These are phyloP conservation scores for Nudaria mundana DNA, from an alignment of 2,888 invertebrate genomes.

Conservation along the genomic window DNA sequence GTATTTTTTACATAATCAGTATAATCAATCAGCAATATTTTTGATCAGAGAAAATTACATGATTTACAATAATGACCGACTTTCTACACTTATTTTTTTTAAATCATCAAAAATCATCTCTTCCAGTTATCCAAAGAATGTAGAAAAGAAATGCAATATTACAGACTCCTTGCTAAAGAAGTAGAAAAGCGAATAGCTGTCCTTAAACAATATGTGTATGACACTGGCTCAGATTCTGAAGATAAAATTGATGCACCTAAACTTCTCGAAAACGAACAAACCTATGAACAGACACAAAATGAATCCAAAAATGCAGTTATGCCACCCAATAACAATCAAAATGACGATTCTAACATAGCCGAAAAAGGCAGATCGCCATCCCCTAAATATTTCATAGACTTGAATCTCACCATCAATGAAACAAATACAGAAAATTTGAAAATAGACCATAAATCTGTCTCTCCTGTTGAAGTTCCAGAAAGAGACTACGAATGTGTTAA, in stretches of 20 bases:
- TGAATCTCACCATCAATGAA: conserved; percentile 55
- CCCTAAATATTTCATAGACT: conserved; percentile 54
- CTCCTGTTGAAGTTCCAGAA: conserved; percentile 55
- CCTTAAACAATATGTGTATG: conserved; percentile 57
- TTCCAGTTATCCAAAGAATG: conserved; percentile 82
- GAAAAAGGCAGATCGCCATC: conserved; percentile 11
- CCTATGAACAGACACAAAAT: conserved; percentile 32
- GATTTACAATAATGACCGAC: no score
- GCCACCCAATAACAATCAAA: neutral
- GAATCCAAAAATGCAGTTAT: no score
- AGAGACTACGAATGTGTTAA: conserved; percentile 50
- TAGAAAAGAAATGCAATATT: conserved; percentile 84
- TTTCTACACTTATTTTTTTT: no score
- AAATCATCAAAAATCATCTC: no score
- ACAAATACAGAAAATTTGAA: conserved; percentile 36
- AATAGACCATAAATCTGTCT: conserved; percentile 13
- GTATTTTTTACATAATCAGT: no score
- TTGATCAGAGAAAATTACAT: no score
- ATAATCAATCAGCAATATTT: no score
- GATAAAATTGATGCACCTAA: conserved; percentile 59
- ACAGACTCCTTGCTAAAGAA: conserved; percentile 84
- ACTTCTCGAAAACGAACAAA: conserved; percentile 51
- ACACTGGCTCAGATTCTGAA: conserved; percentile 50
- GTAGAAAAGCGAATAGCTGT: conserved; percentile 81
- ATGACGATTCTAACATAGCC: conserved; percentile 5